Base-by-base conservation (phyloP, 2,113 vertebrate genomes). In the Nesoenas mayeri region DNA sequence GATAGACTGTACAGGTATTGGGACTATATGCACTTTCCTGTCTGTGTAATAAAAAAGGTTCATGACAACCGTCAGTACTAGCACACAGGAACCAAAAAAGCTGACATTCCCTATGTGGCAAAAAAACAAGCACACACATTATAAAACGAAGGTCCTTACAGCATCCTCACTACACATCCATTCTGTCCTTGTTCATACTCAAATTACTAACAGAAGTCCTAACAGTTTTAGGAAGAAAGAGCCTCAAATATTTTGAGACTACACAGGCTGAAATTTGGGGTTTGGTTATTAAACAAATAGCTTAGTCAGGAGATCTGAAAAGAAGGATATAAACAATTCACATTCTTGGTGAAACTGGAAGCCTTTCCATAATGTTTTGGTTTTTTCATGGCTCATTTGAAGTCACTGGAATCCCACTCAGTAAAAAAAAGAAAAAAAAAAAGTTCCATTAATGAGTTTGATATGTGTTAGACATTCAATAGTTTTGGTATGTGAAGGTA, bases 271-370 rank as follows among this genome's bases (percentile, higher is more conserved):
- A 42, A 60, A 73, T 62, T 14, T 16, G 10, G 57, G 31, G 8
- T 17, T 65, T 50, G 22, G 18, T 92, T 78, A 60, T 73, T 92
- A 80, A 92, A 73, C 38, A 61, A 66, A 62, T 50, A 92, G 25
- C 28, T 66, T 93, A 70, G 64, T 74, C 32, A 48, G 58, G 51
- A 88, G 66, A 77, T 60, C 53, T 31, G 69, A 88, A 92, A 47
- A 48, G 40, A 48, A 65, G 66, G 51, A 91, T 80, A 44, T 86
- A 90, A 92, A 91, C 64, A 93, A 56, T 50, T 84, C 71, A 67
- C 34, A 69, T 83, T 86, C 82, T 65, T 57, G 21, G 32, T 40
- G 64, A 78, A 95, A 93, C 53, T 86, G 88, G 88, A 95, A 91
- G 75, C 32, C 38, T 90, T 93, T 86, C 72, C 38, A 18, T 26